Evolutionary conservation across 2,113 vertebrate genomes (phyloP), one percentile per base, ranked within the genome.

Genomic region (Gavialis gangeticus): DNA sequence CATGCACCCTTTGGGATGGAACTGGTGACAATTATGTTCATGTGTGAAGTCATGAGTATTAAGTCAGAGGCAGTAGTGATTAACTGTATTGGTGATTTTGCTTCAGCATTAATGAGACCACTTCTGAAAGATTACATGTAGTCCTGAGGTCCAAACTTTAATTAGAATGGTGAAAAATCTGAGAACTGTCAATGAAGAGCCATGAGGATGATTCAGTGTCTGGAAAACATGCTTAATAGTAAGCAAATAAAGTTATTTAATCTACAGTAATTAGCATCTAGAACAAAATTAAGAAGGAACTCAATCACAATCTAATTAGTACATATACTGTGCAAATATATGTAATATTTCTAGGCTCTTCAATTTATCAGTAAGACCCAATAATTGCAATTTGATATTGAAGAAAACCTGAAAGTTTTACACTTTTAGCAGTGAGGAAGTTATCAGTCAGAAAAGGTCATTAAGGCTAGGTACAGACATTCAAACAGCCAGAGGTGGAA

Each of bases 341-440:
- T 76, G 90, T 79, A 62, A 60, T 89, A 90, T 79, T 76, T 21
- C 58, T 82, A 16, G n/a, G 60, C 82, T 94, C 34, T 88, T 84
- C 71, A 58, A 27, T 18, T 14, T 77, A 7, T 37, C 59, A 15
- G 82, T 81, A 64, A 17, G 82, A 79, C 54, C 59, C 2, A 59
- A 24, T 10, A 87, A 7, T 59, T 7, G 54, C 15, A 75, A 81
- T 78, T 71, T 82, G 22, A 87, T 71, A 79, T 3, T 10, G 21
- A 25, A 27, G 14, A 3, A 82, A 87, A 82, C 55, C 10, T 0
- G 58, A 14, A 91, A 79, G 4, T 9, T 25, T 6, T 7, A 89
- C 82, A 17, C 75, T 92, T 95, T 94, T 88, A 64, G 73, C 30
- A n/a, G 19, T 84, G 28, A 30, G 82, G 46, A 57, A 75, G n/a